These are phyloP conservation scores for Pseudotriccus pelzelni DNA, from an alignment of 2,797 vertebrate genomes.

Conservation along the genomic window DNA sequence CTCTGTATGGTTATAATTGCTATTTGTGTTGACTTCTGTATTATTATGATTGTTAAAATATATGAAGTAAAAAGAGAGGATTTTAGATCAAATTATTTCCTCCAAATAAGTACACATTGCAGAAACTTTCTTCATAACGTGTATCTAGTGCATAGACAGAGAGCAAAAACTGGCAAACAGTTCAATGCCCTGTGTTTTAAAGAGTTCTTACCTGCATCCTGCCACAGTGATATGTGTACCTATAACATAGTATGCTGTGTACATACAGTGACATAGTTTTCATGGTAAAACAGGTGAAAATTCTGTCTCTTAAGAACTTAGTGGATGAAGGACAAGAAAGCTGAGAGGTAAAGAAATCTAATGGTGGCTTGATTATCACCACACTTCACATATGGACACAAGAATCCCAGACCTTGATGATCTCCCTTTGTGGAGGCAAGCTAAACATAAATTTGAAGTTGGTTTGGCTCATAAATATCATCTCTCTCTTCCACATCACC, in stretches of 20 bases:
- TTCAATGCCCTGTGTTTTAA: neutral
- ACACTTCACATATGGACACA: neutral
- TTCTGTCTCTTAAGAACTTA: neutral
- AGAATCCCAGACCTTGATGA: neutral
- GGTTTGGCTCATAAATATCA: neutral
- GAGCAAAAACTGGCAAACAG: neutral
- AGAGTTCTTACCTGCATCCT: neutral
- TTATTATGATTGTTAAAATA: neutral
- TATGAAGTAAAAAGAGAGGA: neutral
- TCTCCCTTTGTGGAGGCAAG: neutral
- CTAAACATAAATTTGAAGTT: neutral
- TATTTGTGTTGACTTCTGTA: neutral
- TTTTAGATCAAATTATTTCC: neutral
- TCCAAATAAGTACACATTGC: neutral
- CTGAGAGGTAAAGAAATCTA: neutral
- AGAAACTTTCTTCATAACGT: neutral
- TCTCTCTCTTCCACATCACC: neutral
- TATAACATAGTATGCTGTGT: neutral
- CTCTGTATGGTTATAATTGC: neutral
- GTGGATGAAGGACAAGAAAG: neutral
- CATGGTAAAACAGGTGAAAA: neutral
- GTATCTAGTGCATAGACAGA: neutral
- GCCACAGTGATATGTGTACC: neutral
- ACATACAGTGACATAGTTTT: neutral
- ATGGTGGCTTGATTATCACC: neutral